Evolutionary conservation across 1,140 invertebrate species (phyloP).

Genomic region (Zaprionus nigranus): DNA sequence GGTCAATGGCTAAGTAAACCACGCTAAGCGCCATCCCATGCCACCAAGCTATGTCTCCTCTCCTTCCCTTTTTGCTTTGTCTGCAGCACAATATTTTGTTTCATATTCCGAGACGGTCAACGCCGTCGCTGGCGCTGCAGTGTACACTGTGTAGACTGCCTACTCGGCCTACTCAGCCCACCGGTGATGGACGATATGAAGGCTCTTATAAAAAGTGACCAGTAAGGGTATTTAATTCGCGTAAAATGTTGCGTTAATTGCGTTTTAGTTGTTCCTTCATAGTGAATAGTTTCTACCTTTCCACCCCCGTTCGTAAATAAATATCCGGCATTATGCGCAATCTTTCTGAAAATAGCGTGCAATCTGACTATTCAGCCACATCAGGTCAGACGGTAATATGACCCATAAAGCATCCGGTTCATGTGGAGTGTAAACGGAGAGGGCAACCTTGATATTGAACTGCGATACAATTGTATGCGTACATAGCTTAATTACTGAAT

Average conservation of each 20-base stretch:
- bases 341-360: constrained; percentile 54
- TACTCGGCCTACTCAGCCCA: constrained; percentile 1
- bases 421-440: constrained; percentile 26
- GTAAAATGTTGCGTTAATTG: constrained; percentile 67
- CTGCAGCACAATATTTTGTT: constrained; percentile 54
- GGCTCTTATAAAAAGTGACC: constrained; percentile 13
- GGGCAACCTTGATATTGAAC: constrained; percentile 60
- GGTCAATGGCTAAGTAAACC: constrained; percentile 31
- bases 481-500: constrained; percentile 61
- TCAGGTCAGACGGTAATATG: constrained; percentile 44
- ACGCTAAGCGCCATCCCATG: constrained; percentile 36
- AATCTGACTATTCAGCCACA: constrained; percentile 53
- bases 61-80: constrained; percentile 28
- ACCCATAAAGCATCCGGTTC: constrained; percentile 62
- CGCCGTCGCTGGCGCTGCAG: constrained; percentile 21
- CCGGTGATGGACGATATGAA: constrained; percentile 13
- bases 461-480: constrained; percentile 58
- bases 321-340: constrained; percentile 33
- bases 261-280: constrained; percentile 59
- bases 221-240: constrained; percentile 52
- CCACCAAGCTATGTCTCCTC: background rate
- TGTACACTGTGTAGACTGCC: background rate
- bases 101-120: constrained; percentile 41
- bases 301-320: background rate
- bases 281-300: constrained; percentile 8